Evolutionary conservation across 2,888 invertebrate species (phyloP), one percentile per base, ranked within the genome.

Genomic region (Paralinhomoeus sp.): DNA sequence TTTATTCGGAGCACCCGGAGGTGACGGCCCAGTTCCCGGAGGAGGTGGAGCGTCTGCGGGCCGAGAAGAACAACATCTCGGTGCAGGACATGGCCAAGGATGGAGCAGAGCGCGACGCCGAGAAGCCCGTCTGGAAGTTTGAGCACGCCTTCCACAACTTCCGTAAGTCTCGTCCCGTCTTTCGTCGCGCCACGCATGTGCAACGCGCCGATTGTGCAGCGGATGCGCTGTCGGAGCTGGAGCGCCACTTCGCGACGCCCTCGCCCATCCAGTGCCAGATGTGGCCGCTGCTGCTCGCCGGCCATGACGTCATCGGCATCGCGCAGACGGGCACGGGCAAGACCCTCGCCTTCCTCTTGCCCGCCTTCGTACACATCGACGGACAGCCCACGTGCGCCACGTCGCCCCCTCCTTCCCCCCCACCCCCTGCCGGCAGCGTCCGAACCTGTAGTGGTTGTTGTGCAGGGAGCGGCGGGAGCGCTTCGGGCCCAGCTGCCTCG

Each of bases 291-390:
- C 67, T 89, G 1, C 64, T 91, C 56, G 48, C 46, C 18, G 89
- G 89, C 0, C 74, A 77, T 58, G 91, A 91, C 65, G 65, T 87
- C 61, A 87, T 91, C 61, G 91, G 89, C 17, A 87, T 91, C 49
- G 87, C 89, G 1, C 89, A 89, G 66, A 84, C 84, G 7, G 83
- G 83, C 45, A 82, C 82, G 20, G 74, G 73, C 62, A 60, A 56
- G 47, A 91, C 89, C 0, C 67, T 91, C 44, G 89, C 85, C 0
- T 91, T 87, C 59, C 67, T 89, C 1, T 62, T 91, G 43, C 91
- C 91, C 12, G 89, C 84, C 15, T 70, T 91, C 53, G 78, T 91
- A 51, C 89, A 91, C 60, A 84, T 85, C 48, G 82, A 84, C 50
- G 76, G 75, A 1, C 91, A 91, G 63, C 68, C 71, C 2, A 52